These are phyloP conservation scores for Hyles lineata DNA, from an alignment of 2,888 invertebrate species.

Conservation along the genomic window DNA sequence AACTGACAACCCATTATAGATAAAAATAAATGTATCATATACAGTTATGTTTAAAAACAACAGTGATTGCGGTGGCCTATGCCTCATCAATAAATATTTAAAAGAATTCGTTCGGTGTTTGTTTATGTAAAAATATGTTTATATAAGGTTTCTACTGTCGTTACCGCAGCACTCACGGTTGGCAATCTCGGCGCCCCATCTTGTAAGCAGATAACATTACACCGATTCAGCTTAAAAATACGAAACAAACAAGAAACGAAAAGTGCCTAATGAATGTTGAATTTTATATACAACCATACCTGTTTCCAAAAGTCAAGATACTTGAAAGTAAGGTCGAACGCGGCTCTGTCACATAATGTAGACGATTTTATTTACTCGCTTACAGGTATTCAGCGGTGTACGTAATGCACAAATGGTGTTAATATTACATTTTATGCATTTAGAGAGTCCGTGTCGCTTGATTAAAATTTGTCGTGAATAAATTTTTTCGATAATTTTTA, in stretches of 20 bases:
- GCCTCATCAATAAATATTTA: neutral
- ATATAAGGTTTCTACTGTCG: slow-evolving; percentile 63
- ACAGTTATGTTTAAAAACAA: no score
- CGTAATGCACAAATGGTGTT: slow-evolving; percentile 78
- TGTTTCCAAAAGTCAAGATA: slow-evolving; percentile 59
- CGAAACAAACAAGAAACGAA: slow-evolving; percentile 65
- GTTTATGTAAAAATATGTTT: slow-evolving; percentile 26
- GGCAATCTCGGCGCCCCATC: slow-evolving; percentile 77
- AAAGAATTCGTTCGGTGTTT: neutral
- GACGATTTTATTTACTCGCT: slow-evolving; percentile 69
- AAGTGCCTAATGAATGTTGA: slow-evolving; percentile 66
- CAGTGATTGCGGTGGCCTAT: neutral
- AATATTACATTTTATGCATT: slow-evolving; percentile 73
- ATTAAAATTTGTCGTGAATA: slow-evolving; percentile 68
- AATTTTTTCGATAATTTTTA: slow-evolving; percentile 54
- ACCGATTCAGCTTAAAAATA: slow-evolving; percentile 68
- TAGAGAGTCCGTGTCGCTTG: slow-evolving; percentile 61
- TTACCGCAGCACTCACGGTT: slow-evolving; percentile 59
- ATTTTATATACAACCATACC: slow-evolving; percentile 68
- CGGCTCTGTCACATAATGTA: slow-evolving; percentile 72
- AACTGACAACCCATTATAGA: no score
- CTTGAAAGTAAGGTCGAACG: slow-evolving; percentile 62
- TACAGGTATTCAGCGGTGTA: slow-evolving; percentile 65
- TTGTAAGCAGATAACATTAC: slow-evolving; percentile 63
- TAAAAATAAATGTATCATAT: no score